Percentiles rank a stretch among this genome's conserved stretches.
phyloP scores from a whole-genome alignment of 2,797 vertebrate species.

The Catharus ustulatus region DNA sequence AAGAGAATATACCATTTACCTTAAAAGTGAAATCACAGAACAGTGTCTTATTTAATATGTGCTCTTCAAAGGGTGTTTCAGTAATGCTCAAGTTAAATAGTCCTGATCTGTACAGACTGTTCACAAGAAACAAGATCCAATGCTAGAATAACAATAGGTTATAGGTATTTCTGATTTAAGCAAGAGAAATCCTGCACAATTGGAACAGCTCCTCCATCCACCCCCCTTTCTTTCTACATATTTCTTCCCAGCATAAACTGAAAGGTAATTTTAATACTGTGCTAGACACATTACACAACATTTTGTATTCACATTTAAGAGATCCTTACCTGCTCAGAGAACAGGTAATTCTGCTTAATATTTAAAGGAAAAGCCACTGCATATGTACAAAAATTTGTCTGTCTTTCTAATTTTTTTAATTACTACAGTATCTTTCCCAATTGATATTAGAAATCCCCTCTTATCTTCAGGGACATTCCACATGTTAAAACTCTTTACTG shows the following conservation, averaged over 20 bases:
- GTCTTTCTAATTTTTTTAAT: neutral
- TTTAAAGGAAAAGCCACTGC: neutral
- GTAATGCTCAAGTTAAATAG: neutral
- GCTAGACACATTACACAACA: neutral
- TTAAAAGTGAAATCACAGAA: neutral
- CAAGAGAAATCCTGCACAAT: neutral
- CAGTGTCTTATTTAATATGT: neutral
- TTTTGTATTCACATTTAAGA: neutral
- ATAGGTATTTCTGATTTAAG: neutral
- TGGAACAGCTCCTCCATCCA: neutral
- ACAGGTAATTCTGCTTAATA: slow-evolving; percentile 3
- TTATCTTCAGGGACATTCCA: neutral
- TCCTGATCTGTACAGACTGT: neutral
- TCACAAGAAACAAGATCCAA: neutral
- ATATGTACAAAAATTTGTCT: neutral
- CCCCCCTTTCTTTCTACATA: neutral
- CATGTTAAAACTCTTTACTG: neutral
- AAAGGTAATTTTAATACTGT: neutral
- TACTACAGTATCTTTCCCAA: neutral
- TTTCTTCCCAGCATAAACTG: neutral
- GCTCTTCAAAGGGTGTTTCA: neutral
- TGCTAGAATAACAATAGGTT: neutral
- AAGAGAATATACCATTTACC: neutral
- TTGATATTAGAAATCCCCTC: neutral
- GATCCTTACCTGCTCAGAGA: neutral